A percentile compares a stretch with the other conserved stretches of the same genome.
These are phyloP conservation scores for Leucophenga montana DNA, from an alignment of 2,888 invertebrate species.

Conservation along the genomic window DNA sequence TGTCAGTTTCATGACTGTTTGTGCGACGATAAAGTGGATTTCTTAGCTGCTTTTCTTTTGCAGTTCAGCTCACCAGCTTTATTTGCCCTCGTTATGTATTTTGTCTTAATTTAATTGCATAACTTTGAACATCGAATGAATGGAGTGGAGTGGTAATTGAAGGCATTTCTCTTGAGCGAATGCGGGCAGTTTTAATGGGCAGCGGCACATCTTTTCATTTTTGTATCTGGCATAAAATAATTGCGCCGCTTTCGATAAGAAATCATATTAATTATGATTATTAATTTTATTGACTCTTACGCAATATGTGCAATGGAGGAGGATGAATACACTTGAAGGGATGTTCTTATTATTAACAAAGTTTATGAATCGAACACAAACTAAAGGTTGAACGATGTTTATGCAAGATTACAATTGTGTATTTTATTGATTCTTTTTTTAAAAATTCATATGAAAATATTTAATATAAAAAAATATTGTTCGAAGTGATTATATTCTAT, in stretches of 20 bases:
- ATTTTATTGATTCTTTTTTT: too few species aligned
- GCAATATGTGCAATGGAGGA: neutral
- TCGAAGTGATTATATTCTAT: too few species aligned
- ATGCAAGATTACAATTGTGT: too few species aligned
- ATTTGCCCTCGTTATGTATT: constrained; percentile 6
- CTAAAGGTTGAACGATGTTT: neutral
- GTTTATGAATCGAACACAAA: neutral
- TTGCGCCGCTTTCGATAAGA: constrained; percentile 54
- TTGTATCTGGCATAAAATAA: constrained; percentile 51
- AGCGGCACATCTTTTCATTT: neutral
- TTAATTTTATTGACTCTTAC: constrained; percentile 55
- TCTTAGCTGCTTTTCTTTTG: constrained; percentile 41
- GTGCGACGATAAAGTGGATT: constrained; percentile 62
- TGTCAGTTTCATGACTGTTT: constrained; percentile 66
- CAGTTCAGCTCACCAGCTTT: neutral
- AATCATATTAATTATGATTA: constrained; percentile 64
- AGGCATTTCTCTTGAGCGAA: constrained; percentile 29
- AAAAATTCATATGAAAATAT: too few species aligned
- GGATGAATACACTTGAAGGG: too few species aligned
- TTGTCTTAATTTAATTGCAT: constrained; percentile 58
- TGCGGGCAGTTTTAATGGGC: constrained; percentile 56
- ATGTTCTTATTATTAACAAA: neutral
- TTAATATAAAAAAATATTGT: too few species aligned
- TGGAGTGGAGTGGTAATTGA: neutral
- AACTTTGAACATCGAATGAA: constrained; percentile 46